These are phyloP conservation scores for Andrena bucephala DNA, from an alignment of 2,888 invertebrate genomes.

Conservation along the genomic window DNA sequence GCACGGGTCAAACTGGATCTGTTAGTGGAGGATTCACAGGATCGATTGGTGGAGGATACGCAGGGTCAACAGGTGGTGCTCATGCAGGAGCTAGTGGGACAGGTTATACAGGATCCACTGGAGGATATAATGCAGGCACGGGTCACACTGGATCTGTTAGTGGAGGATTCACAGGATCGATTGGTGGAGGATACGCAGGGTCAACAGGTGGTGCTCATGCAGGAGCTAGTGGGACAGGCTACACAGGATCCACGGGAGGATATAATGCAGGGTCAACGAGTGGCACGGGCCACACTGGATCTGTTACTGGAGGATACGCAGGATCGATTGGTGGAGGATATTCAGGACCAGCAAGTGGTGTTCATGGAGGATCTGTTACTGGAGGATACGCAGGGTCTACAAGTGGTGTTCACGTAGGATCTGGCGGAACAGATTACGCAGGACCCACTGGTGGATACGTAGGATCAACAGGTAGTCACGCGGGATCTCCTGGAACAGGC, in stretches of 20 bases:
- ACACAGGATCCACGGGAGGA: slow-evolving; percentile 39
- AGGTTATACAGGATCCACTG: slow-evolving; percentile 34
- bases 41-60: slow-evolving; percentile 17
- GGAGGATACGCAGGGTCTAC: slow-evolving; percentile 36
- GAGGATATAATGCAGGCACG: slow-evolving; percentile 24
- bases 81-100: slow-evolving; percentile 22
- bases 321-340: slow-evolving; percentile 35
- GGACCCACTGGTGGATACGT: slow-evolving; percentile 38
- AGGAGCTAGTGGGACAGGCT: slow-evolving; percentile 14
- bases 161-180: not conserved
- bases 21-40: slow-evolving; percentile 11
- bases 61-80: slow-evolving; percentile 35
- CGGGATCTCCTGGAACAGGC: slow-evolving; percentile 24
- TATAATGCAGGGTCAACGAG: slow-evolving; percentile 22
- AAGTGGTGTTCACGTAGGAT: not conserved
- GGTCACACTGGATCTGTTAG: not conserved
- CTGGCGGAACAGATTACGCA: slow-evolving; percentile 12
- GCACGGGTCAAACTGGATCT: slow-evolving; percentile 38
- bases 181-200: slow-evolving; percentile 19
- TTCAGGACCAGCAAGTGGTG: not conserved
- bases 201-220: slow-evolving; percentile 30
- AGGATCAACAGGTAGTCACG: slow-evolving; percentile 7
- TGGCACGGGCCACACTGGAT: not conserved
- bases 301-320: slow-evolving; percentile 27
- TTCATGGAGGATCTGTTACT: not conserved